These are phyloP conservation scores for Brachyhypopomus gauderio DNA, from an alignment of 2,113 vertebrate species.

Conservation along the genomic window DNA sequence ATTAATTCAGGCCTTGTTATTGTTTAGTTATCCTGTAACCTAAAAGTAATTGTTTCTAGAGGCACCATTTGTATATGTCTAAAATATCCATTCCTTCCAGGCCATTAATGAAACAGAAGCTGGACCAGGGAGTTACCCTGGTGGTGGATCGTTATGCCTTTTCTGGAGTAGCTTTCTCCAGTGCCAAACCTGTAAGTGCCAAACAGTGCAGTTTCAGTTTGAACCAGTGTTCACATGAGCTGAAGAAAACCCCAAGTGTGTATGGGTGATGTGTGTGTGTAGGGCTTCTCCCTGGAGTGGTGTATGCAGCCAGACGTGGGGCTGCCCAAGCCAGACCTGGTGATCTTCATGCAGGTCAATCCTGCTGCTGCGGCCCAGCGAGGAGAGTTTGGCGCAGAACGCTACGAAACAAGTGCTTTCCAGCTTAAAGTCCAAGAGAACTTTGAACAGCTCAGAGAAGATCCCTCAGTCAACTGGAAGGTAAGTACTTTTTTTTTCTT, in stretches of 20 bases:
- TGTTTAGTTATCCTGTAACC: not conserved
- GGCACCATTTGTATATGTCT: too few species aligned
- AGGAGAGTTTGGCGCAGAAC: slow-evolving; percentile 83
- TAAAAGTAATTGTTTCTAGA: not conserved
- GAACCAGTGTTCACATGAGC: not conserved
- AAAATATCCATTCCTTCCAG: slow-evolving; percentile 48
- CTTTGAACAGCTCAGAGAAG: slow-evolving; percentile 83
- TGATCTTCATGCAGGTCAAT: slow-evolving; percentile 87
- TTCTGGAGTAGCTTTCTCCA: slow-evolving; percentile 93
- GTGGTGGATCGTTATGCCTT: slow-evolving; percentile 94
- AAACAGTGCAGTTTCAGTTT: not conserved
- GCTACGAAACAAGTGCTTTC: slow-evolving; percentile 84
- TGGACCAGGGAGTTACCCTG: slow-evolving; percentile 84
- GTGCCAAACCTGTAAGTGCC: slow-evolving; percentile 86
- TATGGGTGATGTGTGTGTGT: not conserved
- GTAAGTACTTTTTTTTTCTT: slow-evolving; percentile 63
- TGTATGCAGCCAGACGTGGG: slow-evolving; percentile 88
- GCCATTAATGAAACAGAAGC: slow-evolving; percentile 78
- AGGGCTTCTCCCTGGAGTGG: slow-evolving; percentile 91
- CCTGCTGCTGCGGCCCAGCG: slow-evolving; percentile 72
- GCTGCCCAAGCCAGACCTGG: slow-evolving; percentile 91
- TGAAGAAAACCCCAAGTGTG: not conserved
- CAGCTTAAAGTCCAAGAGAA: slow-evolving; percentile 78
- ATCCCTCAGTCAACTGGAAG: slow-evolving; percentile 88
- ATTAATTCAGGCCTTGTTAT: too few species aligned